Conservation (phyloP, 2,888 invertebrate species). For the Acanthopleura granulata region DNA sequence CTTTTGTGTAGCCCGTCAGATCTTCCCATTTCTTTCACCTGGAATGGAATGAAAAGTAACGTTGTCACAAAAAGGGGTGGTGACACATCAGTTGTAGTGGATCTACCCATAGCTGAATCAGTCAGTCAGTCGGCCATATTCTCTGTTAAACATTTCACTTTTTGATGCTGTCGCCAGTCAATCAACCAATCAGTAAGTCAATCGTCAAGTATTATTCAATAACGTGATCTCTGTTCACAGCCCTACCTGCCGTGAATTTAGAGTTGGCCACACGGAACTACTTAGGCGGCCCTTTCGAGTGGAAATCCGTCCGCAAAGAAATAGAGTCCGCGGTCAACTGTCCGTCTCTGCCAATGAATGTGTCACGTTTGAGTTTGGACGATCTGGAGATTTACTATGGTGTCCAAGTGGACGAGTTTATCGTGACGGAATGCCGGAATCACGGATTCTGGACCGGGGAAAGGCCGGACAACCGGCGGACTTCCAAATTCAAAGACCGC, state of each 20-base stretch:
- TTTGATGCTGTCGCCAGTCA: background rate
- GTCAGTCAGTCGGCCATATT: too few relatives aligned
- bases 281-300: constrained; percentile 60
- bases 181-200: too few relatives aligned
- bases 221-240: constrained; percentile 38
- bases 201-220: too few relatives aligned
- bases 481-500: constrained; percentile 48
- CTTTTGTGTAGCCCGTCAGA: too few relatives aligned
- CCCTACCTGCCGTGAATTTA: constrained; percentile 61
- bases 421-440: constrained; percentile 57
- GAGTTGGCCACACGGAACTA: constrained; percentile 65
- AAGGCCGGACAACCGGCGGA: constrained; percentile 53
- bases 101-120: too few relatives aligned
- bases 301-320: constrained; percentile 44
- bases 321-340: constrained; percentile 50
- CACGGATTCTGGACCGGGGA: constrained; percentile 61
- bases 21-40: too few relatives aligned
- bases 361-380: constrained; percentile 50
- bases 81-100: too few relatives aligned
- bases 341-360: constrained; percentile 49
- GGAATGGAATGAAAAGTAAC: too few relatives aligned
- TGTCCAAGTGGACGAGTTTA: constrained; percentile 61
- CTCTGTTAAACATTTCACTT: background rate
- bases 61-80: too few relatives aligned
- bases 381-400: constrained; percentile 60